A percentile compares a stretch with the other conserved stretches of the same genome.
These are phyloP conservation scores for Amphiura filiformis DNA, from an alignment of 35 echinoderm and acorn worm genomes.

Conservation along the genomic window DNA sequence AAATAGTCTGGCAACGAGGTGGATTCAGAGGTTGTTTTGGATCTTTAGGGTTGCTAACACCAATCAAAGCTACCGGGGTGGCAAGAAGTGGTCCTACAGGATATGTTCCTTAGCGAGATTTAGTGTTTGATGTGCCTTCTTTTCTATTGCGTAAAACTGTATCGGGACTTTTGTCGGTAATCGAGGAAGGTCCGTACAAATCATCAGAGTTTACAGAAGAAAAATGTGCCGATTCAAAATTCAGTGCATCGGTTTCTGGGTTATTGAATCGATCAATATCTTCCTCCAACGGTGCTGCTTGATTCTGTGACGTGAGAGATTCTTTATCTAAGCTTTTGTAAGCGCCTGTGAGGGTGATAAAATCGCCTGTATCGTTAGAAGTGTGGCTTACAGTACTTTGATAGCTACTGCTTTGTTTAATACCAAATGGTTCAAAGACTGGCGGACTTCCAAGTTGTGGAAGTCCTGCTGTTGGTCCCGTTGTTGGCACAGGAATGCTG, in stretches of 20 bases:
- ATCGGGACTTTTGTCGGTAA: neutral
- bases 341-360: neutral
- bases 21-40: neutral
- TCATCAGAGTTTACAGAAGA: neutral
- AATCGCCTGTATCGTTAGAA: neutral
- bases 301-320: neutral
- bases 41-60: neutral
- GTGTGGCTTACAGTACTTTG: neutral
- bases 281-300: neutral
- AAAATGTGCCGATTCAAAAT: neutral
- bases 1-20: neutral
- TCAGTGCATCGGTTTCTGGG: neutral
- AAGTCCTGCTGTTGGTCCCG: neutral
- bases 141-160: neutral
- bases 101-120: neutral
- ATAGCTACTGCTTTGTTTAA: neutral
- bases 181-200: neutral
- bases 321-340: neutral
- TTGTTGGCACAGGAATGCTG: constrained; percentile 1
- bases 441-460: neutral
- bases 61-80: neutral
- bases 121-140: neutral
- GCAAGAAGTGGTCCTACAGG: neutral
- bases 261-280: neutral
- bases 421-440: neutral